Base-by-base conservation (phyloP, 2,113 vertebrate genomes). In the Edolisoma coerulescens region DNA sequence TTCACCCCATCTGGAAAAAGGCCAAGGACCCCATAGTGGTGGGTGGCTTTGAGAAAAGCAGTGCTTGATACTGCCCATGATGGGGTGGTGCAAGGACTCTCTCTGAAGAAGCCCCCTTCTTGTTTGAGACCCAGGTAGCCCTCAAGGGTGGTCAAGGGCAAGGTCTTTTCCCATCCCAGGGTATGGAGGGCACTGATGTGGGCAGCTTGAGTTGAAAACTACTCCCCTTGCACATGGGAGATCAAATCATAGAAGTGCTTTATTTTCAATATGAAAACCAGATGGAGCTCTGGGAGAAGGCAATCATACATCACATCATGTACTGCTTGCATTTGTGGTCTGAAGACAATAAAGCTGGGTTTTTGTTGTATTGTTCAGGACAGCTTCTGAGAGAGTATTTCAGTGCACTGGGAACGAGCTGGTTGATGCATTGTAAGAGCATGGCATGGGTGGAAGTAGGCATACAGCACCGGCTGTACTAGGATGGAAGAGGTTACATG, bases 11-110 rank as follows among this genome's bases (percentile, higher is more conserved):
- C 12, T 49, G 47, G 52, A 32, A 53, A 75, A 82, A 85, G 13
- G 30, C 35, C 35, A 17, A 11, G 20, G 37, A n/a, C 1, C 7
- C 9, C 24, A 9, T 9, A 17, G 24, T 14, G 24, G n/a, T 0
- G 1, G 21, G 15, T 16, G 26, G 13, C 35, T 75, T 67, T 74
- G 54, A n/a, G 0, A 3, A 60, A 45, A 74, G 37, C 0, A 1
- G 16, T 1, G 0, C 23, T 76, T 71, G 53, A 11, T 17, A 4
- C 35, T 7, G 4, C 30, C 22, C 6, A 3, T 35, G 61, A 11
- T 32, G 22, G 21, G 16, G 30, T 68, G 39, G 32, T 73, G 41
- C 37, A 60, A 45, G 35, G 23, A 53, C 11, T 53, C 6, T 63
- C 16, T 32, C 33, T 88, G 76, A 59, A 26, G 33, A 88, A 82